Base-by-base conservation (phyloP, 2,113 vertebrate genomes). In the Numida meleagris region DNA sequence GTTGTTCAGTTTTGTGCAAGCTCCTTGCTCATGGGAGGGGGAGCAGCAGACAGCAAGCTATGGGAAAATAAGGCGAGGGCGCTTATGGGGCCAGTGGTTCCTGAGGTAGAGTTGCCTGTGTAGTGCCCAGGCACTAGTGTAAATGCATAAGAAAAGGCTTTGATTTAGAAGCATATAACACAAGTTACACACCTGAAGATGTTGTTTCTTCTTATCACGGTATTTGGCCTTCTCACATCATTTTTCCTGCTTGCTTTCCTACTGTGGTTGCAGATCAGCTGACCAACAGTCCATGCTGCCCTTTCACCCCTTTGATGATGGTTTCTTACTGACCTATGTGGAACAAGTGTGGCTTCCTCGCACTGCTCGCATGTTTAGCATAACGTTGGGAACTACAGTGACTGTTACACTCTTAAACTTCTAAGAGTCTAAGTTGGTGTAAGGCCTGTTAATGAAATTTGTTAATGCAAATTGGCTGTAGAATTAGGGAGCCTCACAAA, bases 131-230 rank as follows among this genome's bases (percentile, higher is more conserved):
- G 40, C 61, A 33, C 40, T 21, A 4, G 9, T 19, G 33, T 43
- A 29, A 17, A 18, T 24, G 4, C 16, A 36, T 43, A 25, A 27
- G 50, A 51, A 25, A 51, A 51, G 50, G 13, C 25, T 51, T 51
- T 15, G 50, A 51, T 15, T 27, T 14, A 14, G 2, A 51, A 51
- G 25, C 0, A 27, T n/a, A 2, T 38, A 51, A 34, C 18, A 4
- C 8, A 10, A 75, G 15, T 51, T 45, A 14, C 14, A 8, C 33
- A 1, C 0, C 0, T 23, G 77, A 40, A 7, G 8, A 20, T 38
- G 18, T 1, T 17, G 40, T 50, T 70, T 86, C 53, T 57, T 24
- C 7, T 29, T 51, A 1, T 14, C 59, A 25, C 34, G 38, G 34
- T 10, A 16, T 25, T 62, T 57, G 29, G 33, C 42, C 66, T 70